phyloP scores from a whole-genome alignment of 2,888 invertebrate species.

The Oasisia sp. region DNA sequence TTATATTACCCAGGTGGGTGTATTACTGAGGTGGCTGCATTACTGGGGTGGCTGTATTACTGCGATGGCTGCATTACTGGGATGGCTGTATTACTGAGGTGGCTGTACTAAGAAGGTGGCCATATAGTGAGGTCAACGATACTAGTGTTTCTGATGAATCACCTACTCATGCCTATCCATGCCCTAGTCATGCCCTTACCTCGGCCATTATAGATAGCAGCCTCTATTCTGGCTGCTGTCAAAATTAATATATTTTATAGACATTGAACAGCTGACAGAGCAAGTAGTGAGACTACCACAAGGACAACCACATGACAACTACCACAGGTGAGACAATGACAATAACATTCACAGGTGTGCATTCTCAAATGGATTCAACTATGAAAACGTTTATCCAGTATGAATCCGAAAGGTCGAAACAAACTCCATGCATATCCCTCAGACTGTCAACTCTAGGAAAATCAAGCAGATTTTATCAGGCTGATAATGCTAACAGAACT shows the following conservation, averaged over 20 bases:
- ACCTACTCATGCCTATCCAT: not conserved
- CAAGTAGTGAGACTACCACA: not conserved
- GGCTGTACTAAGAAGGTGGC: no score
- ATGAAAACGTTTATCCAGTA: not conserved
- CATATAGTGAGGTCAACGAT: not conserved
- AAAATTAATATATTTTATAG: not conserved
- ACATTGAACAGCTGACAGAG: not conserved
- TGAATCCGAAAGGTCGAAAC: not conserved
- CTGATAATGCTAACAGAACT: not conserved
- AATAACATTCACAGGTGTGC: not conserved
- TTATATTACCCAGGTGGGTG: no score
- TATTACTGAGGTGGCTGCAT: no score
- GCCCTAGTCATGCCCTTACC: constrained; percentile 8
- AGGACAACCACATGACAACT: not conserved
- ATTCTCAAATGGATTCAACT: not conserved
- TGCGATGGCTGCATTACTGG: no score
- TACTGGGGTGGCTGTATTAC: no score
- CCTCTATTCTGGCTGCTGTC: not conserved
- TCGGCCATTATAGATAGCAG: not conserved
- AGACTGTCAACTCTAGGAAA: not conserved
- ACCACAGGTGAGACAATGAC: not conserved
- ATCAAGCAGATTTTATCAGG: not conserved
- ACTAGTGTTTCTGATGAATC: not conserved
- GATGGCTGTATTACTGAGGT: no score
- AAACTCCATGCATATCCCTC: not conserved